Percentiles rank a stretch among this genome's conserved stretches.
These are phyloP conservation scores for Oophaga sylvatica DNA, from an alignment of 2,797 vertebrate species.

Conservation along the genomic window DNA sequence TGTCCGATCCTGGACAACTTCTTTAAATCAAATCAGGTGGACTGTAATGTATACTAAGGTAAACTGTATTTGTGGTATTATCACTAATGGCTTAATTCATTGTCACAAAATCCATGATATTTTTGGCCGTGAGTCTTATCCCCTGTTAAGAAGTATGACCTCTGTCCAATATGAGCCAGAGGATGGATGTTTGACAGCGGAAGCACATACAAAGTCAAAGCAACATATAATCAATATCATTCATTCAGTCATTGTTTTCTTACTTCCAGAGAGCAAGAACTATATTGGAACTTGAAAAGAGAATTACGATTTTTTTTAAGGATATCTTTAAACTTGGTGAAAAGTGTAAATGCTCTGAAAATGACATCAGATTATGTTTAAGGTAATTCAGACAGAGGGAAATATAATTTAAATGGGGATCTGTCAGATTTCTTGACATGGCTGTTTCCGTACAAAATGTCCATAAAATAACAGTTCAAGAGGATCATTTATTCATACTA, in stretches of 20 bases:
- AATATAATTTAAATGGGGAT: too few species aligned
- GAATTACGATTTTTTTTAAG: conserved; percentile 73
- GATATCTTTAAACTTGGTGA: conserved; percentile 76
- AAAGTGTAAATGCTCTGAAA: conserved; percentile 76
- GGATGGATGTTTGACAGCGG: not conserved
- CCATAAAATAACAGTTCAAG: too few species aligned
- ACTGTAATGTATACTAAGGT: too few species aligned
- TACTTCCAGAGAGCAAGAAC: conserved; percentile 77
- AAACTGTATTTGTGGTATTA: too few species aligned
- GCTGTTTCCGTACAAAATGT: too few species aligned
- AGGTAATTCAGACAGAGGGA: conserved; percentile 65
- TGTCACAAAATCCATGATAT: not conserved
- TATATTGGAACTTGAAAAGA: conserved; percentile 80
- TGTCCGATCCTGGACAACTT: too few species aligned
- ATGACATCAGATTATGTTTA: conserved; percentile 76
- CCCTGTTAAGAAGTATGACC: not conserved
- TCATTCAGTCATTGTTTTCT: not conserved
- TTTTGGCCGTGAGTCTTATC: not conserved
- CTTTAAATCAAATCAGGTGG: too few species aligned
- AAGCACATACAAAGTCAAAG: not conserved
- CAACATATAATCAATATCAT: not conserved
- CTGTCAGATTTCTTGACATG: too few species aligned
- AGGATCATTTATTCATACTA: too few species aligned
- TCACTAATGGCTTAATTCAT: not conserved
- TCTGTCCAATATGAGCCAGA: not conserved